Evolutionary conservation across 1,140 invertebrate species (phyloP), one percentile per base, ranked within the genome.

Genomic region (Gonatopus flavifemur): DNA sequence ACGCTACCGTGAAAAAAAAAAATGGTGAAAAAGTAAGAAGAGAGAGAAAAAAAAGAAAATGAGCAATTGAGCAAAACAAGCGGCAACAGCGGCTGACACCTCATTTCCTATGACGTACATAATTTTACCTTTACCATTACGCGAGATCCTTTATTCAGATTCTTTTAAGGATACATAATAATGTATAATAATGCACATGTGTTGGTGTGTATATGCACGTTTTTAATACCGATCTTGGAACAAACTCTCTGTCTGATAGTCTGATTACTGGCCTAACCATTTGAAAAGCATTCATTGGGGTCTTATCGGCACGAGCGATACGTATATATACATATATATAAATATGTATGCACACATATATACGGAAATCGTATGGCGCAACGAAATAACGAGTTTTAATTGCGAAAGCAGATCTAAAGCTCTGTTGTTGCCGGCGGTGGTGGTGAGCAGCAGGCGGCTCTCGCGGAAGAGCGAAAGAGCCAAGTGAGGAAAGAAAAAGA

Each of bases 301-400:
- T 64, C 59, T 64, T 64, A 64, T 64, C 62, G 62, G 42, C 33
- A 21, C 45, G n/a, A 21, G 32, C 45, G 35, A 21, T 33, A 15
- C 32, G 32, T 5, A n/a, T n/a, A n/a, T n/a, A n/a, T n/a, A n/a
- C n/a, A n/a, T n/a, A n/a, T n/a, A n/a, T n/a, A n/a, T n/a, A n/a
- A n/a, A n/a, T n/a, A n/a, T n/a, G n/a, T n/a, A n/a, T n/a, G 49
- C 57, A 25, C 56, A 43, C 52, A 50, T 44, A 48, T 51, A 69
- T 52, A 64, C 69, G 69, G 69, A 72, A 72, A 69, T 48, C 52
- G 55, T 63, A n/a, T n/a, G 66, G 55, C 62, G 62, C 69, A 74
- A 74, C 67, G 67, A 74, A 72, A 74, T 74, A 73, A 73, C 71
- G 49, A 74, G 70, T 74, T 71, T 62, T 69, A 70, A 72, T 74